Evolutionary conservation across 1,140 invertebrate genomes (phyloP).

Genomic region (Aphaenogaster rudis): DNA sequence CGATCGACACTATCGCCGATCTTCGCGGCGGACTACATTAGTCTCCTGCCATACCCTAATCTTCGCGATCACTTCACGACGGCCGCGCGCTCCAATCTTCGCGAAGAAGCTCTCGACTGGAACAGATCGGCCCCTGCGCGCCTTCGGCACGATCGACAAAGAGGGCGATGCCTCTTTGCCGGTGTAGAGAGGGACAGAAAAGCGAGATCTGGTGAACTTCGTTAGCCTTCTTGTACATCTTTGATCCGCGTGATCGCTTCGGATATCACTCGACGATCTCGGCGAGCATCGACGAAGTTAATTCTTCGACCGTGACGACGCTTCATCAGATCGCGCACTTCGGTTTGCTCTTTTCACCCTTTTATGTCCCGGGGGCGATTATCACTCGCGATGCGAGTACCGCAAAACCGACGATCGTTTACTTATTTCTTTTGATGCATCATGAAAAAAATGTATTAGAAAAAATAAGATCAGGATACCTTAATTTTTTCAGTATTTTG

Average conservation of each 20-base stretch:
- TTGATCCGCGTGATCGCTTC: conserved; percentile 56
- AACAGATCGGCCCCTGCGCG: conserved; percentile 50
- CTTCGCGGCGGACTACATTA: conserved; percentile 35
- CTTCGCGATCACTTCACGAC: conserved; percentile 49
- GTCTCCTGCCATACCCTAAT: conserved; percentile 57
- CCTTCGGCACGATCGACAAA: conserved; percentile 46
- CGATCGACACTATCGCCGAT: conserved; percentile 44
- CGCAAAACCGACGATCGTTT: conserved; percentile 4
- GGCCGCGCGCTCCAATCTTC: conserved; percentile 30
- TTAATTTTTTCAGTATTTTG: not conserved
- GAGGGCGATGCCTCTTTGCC: not conserved
- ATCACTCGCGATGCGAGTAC: conserved; percentile 13
- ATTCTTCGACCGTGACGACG: conserved; percentile 62
- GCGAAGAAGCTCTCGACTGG: conserved; percentile 46
- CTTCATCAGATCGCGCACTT: conserved; percentile 49
- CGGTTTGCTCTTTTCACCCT: conserved; percentile 33
- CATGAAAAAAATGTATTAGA: not conserved
- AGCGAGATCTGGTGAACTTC: conserved; percentile 54
- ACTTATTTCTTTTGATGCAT: not conserved
- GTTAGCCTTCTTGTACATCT: conserved; percentile 54
- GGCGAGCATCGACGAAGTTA: conserved; percentile 40
- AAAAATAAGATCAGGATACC: not conserved
- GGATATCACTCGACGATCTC: conserved; percentile 57
- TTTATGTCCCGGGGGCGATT: conserved; percentile 21
- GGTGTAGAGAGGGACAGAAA: not conserved